Evolutionary conservation across 2,113 vertebrate species (phyloP).

Genomic region (Thinocorus orbignyianus): DNA sequence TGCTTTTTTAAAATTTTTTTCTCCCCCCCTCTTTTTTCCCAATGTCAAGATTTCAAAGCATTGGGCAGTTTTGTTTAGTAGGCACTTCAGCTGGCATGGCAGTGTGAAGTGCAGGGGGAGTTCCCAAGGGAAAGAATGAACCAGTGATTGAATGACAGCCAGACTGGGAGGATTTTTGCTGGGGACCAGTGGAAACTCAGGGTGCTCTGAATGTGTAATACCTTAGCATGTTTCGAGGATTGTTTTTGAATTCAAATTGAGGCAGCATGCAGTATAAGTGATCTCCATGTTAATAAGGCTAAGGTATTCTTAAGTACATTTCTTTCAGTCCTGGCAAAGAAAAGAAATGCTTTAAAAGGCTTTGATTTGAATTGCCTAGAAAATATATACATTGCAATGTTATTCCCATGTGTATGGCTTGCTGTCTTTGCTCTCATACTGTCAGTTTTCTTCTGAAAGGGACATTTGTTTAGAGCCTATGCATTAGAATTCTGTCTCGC

Average conservation of each 20-base stretch:
- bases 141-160: constrained; percentile 26
- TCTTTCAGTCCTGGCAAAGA: not conserved
- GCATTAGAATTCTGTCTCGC: constrained; percentile 25
- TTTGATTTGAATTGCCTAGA: not conserved
- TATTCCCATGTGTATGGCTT: not conserved
- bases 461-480: constrained; percentile 13
- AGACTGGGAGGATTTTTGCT: not conserved
- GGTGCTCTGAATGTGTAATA: constrained; percentile 47
- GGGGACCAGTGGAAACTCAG: not conserved
- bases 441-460: constrained; percentile 27
- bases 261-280: not conserved
- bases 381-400: not conserved
- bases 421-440: constrained; percentile 5
- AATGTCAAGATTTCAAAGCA: not conserved
- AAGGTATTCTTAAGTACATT: not conserved
- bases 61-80: constrained; percentile 8
- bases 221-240: not conserved
- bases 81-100: constrained; percentile 7
- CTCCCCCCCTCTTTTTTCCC: too few relatives aligned
- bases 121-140: constrained; percentile 50
- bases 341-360: not conserved
- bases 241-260: not conserved
- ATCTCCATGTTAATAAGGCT: not conserved
- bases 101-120: constrained; percentile 22
- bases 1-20: not conserved